A percentile compares a stretch with the other conserved stretches of the same genome.
phyloP scores from a whole-genome alignment of 2,888 invertebrate species.

The Orthosia gothica region DNA sequence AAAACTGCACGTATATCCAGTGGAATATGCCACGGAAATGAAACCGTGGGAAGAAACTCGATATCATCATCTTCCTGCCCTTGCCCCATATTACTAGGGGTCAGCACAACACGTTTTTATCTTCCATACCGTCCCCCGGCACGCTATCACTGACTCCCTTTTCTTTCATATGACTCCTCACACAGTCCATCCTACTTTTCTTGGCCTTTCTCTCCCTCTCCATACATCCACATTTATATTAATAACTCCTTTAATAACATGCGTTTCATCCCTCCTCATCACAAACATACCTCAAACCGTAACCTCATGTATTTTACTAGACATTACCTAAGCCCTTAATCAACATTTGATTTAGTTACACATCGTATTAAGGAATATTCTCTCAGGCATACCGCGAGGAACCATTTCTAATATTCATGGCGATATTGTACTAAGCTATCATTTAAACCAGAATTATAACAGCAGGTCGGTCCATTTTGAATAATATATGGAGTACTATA shows the following conservation, averaged over 20 bases:
- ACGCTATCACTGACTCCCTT: too few relatives aligned
- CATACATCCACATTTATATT: too few relatives aligned
- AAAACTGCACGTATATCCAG: background rate
- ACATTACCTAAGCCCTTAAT: conserved; percentile 38
- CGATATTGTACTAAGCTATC: conserved; percentile 33
- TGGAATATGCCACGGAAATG: background rate
- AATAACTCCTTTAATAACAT: too few relatives aligned
- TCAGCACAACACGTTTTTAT: too few relatives aligned
- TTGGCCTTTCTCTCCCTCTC: too few relatives aligned
- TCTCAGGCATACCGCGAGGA: conserved; percentile 17
- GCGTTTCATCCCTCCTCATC: background rate
- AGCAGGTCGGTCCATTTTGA: conserved; percentile 23
- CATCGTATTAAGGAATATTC: conserved; percentile 16
- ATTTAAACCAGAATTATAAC: conserved; percentile 37
- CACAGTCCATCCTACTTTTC: too few relatives aligned
- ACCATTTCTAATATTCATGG: conserved; percentile 44
- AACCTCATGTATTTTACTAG: conserved; percentile 28
- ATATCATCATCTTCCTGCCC: too few relatives aligned
- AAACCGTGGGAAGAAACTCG: background rate
- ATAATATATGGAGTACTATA: conserved; percentile 26
- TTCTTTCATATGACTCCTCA: too few relatives aligned
- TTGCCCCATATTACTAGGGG: too few relatives aligned
- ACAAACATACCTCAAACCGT: conserved; percentile 5
- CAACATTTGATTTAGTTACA: conserved; percentile 26
- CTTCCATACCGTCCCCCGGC: too few relatives aligned